Percentiles rank a stretch among this genome's conserved stretches.
Conservation (phyloP, 92 coral and sea anemone genomes). For the Anthopleura xanthogrammica region DNA sequence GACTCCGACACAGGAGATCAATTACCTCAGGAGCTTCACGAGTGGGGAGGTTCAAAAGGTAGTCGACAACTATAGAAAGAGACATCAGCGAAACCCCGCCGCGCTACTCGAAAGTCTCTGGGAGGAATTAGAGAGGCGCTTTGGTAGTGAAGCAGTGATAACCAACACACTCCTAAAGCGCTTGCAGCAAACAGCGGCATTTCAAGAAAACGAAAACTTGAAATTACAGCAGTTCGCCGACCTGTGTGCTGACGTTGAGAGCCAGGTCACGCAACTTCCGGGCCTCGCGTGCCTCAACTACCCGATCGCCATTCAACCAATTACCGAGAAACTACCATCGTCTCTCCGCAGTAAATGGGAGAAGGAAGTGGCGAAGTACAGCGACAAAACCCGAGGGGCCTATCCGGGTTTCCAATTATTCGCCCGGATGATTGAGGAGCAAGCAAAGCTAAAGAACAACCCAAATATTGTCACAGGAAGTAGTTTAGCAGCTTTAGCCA, state of each 20-base stretch:
- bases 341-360: constrained; percentile 48
- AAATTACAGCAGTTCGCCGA: constrained; percentile 50
- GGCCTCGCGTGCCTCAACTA: constrained; percentile 51
- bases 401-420: constrained; percentile 38
- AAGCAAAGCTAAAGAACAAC: constrained; percentile 43
- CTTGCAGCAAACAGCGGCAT: constrained; percentile 27
- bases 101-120: constrained; percentile 41
- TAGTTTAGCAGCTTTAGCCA: background rate
- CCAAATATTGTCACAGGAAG: constrained; percentile 34
- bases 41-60: constrained; percentile 34
- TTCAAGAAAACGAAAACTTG: constrained; percentile 31
- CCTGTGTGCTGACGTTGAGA: constrained; percentile 50
- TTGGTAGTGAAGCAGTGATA: constrained; percentile 46
- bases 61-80: constrained; percentile 45
- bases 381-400: constrained; percentile 20
- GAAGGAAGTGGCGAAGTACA: constrained; percentile 37
- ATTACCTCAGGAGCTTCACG: constrained; percentile 49
- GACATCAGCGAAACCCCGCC: constrained; percentile 43
- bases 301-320: constrained; percentile 49
- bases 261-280: constrained; percentile 40
- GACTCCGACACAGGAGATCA: constrained; percentile 43
- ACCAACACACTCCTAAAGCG: constrained; percentile 42
- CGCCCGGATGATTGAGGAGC: constrained; percentile 32
- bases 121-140: constrained; percentile 50
- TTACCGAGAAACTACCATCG: constrained; percentile 34